Conservation (phyloP, 2,113 vertebrate genomes). For the Scopus umbretta region DNA sequence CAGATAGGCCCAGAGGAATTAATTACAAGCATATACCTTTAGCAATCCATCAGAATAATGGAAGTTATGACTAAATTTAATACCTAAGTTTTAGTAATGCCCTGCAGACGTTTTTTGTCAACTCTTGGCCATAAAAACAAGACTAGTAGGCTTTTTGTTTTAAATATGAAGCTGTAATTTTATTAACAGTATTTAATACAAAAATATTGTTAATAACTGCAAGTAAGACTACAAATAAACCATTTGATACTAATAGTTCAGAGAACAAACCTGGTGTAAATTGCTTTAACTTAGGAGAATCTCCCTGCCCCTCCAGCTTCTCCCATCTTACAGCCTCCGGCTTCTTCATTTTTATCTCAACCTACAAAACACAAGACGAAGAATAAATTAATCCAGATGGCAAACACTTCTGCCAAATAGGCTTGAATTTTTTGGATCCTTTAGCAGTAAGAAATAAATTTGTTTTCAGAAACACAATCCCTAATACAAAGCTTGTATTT, state of each 20-base stretch:
- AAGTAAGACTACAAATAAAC: conserved; percentile 4
- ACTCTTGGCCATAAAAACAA: not conserved
- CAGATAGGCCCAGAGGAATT: too few species aligned
- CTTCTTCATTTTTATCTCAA: conserved; percentile 99
- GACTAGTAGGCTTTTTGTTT: not conserved
- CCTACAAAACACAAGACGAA: conserved; percentile 66
- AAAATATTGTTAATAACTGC: not conserved
- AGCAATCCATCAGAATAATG: too few species aligned
- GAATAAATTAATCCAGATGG: conserved; percentile 21
- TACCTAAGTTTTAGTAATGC: not conserved
- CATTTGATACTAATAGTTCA: not conserved
- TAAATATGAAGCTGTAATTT: not conserved
- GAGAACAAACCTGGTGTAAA: conserved; percentile 84
- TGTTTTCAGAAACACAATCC: not conserved
- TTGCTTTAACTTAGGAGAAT: conserved; percentile 79
- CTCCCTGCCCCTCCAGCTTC: conserved; percentile 87
- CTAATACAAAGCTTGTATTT: not conserved
- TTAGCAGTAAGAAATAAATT: not conserved
- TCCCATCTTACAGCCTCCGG: conserved; percentile 93
- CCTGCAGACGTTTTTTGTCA: not conserved
- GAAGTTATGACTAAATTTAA: too few species aligned
- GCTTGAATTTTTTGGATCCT: not conserved
- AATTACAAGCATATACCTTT: too few species aligned
- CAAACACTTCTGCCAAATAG: not conserved
- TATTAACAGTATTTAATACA: not conserved